Base-by-base conservation (phyloP, 2,113 vertebrate genomes). In the Scolopax mira region DNA sequence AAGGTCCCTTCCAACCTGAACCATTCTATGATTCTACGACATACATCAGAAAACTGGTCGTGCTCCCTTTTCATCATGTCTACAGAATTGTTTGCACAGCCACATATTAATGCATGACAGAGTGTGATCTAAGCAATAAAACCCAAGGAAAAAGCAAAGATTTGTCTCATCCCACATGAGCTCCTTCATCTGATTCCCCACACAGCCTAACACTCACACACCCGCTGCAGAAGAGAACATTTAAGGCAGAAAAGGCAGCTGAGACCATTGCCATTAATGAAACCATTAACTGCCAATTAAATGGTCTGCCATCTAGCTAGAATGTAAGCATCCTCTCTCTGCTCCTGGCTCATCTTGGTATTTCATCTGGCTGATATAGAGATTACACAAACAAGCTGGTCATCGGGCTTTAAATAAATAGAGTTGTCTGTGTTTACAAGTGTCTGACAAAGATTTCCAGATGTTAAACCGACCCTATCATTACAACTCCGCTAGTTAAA, bases 361-460 rank as follows among this genome's bases (percentile, higher is more conserved):
- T 74, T 94, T 96, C 73, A 85, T 65, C 27, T 28, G 25, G 60
- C 39, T 46, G 46, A 60, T 11, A 44, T 4, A 46, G 13, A 87
- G 28, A 82, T 70, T 65, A 79, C 17, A 91, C 10, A 85, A 80
- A 92, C 81, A 93, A 85, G 39, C 46, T 85, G 64, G 74, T 85
- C 70, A 92, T 13, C 2, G 1, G 42, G 88, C 42, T 93, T 96
- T 92, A 94, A 90, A 94, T 71, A 93, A 93, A 94, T 69, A 94
- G 51, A 90, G 44, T 72, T 74, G 85, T 72, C 79, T 88, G 71
- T 71, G 54, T 95, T 94, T 94, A 94, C 54, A 88, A 95, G 49
- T 13, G 62, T 61, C 66, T 77, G 78, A 91, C 74, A 67, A 94
- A 93, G 75, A 78, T 69, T 89, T 93, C 77, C 86, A 96, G 61